phyloP scores from a whole-genome alignment of 2,113 vertebrate species.

The Sturnira hondurensis region DNA sequence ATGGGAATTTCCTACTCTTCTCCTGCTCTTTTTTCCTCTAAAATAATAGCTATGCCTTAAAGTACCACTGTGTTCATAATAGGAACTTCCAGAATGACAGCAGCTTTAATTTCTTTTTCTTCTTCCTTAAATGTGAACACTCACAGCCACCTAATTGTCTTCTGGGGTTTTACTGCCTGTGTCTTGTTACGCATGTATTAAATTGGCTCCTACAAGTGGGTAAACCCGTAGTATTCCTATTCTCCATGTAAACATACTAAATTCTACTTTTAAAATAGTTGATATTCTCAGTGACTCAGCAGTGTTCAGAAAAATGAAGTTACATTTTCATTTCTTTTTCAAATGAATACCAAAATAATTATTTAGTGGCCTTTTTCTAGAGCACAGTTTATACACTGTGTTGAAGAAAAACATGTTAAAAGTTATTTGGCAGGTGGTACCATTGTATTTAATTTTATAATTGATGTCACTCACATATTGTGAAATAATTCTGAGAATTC shows the following conservation, averaged over 20 bases:
- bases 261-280: constrained; percentile 29
- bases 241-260: constrained; percentile 38
- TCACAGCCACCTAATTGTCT: neutral
- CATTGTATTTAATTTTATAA: constrained; percentile 2
- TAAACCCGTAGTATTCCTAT: constrained; percentile 78
- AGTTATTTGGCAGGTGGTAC: neutral
- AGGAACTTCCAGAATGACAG: constrained; percentile 22
- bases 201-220: constrained; percentile 32
- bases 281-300: neutral
- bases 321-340: constrained; percentile 27
- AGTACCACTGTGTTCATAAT: constrained; percentile 6
- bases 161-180: constrained; percentile 40
- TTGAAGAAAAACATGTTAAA: neutral
- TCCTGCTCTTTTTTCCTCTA: neutral
- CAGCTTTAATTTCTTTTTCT: constrained; percentile 38
- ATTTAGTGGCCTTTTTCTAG: neutral
- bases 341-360: neutral
- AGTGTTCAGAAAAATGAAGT: neutral
- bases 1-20: neutral
- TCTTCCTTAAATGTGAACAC: constrained; percentile 49
- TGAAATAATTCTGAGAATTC: constrained; percentile 3
- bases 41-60: constrained; percentile 25
- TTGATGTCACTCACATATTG: neutral
- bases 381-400: neutral
- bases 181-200: constrained; percentile 58